A percentile compares a stretch with the other conserved stretches of the same genome.
Conservation (phyloP, 2,113 vertebrate species). For the Natator depressus region DNA sequence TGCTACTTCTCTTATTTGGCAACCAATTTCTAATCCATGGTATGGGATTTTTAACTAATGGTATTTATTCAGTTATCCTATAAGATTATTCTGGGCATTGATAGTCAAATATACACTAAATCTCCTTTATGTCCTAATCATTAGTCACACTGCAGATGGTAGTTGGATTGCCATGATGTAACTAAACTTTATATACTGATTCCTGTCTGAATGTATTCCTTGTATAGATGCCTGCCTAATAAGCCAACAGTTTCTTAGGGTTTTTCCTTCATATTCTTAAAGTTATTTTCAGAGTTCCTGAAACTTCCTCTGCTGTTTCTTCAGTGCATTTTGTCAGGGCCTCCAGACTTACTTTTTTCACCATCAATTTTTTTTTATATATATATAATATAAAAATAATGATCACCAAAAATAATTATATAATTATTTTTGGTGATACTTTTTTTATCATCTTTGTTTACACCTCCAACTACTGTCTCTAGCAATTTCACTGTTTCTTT, state of each 20-base stretch:
- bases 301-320: not conserved
- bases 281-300: not conserved
- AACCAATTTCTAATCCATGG: not conserved
- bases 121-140: not conserved
- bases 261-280: not conserved
- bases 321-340: not conserved
- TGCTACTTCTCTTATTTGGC: not conserved
- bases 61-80: not conserved
- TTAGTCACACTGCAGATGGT: not conserved
- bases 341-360: not conserved
- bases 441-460: not conserved
- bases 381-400: no score
- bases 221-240: not conserved
- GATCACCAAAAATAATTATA: no score
- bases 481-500: constrained; percentile 20
- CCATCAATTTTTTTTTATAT: no score
- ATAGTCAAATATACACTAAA: not conserved
- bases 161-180: not conserved
- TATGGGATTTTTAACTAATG: not conserved
- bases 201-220: not conserved
- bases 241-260: not conserved
- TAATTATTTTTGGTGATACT: not conserved
- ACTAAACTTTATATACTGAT: not conserved
- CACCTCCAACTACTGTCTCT: not conserved
- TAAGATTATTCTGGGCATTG: not conserved